phyloP scores from a whole-genome alignment of 1,140 invertebrate genomes.

The Drosophila navojoa region DNA sequence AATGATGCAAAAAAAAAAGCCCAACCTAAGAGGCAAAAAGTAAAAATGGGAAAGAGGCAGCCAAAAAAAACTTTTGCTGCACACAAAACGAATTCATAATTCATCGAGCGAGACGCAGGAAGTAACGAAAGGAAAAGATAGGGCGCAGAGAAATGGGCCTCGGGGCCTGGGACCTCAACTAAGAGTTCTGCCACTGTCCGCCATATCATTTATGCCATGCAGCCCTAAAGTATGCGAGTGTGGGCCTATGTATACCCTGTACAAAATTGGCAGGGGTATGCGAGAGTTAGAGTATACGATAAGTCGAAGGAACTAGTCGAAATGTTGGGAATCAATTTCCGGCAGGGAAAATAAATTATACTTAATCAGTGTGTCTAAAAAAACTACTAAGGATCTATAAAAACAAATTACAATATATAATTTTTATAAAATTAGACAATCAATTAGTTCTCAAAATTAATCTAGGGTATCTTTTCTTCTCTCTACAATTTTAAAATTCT shows the following conservation, averaged over 20 bases:
- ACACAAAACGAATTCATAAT: constrained; percentile 60
- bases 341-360: too few relatives aligned
- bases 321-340: background rate
- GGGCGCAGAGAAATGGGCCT: constrained; percentile 3
- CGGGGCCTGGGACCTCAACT: constrained; percentile 26
- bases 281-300: too few relatives aligned
- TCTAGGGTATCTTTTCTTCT: background rate
- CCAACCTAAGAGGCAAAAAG: constrained; percentile 9
- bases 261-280: background rate
- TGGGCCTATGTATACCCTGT: constrained; percentile 11
- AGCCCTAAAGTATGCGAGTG: too few relatives aligned
- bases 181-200: constrained; percentile 33
- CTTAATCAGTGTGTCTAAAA: too few relatives aligned
- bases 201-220: constrained; percentile 35
- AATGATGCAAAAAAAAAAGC: constrained; percentile 31
- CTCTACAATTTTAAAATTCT: background rate
- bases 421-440: background rate
- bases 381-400: too few relatives aligned
- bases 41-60: background rate
- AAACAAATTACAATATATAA: too few relatives aligned
- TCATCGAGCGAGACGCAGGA: constrained; percentile 30
- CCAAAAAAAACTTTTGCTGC: constrained; percentile 38
- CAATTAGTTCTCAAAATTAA: background rate
- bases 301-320: background rate
- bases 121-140: background rate